These are phyloP conservation scores for Rhinolophus ferrumequinum DNA, from an alignment of 2,113 vertebrate genomes.

Conservation along the genomic window DNA sequence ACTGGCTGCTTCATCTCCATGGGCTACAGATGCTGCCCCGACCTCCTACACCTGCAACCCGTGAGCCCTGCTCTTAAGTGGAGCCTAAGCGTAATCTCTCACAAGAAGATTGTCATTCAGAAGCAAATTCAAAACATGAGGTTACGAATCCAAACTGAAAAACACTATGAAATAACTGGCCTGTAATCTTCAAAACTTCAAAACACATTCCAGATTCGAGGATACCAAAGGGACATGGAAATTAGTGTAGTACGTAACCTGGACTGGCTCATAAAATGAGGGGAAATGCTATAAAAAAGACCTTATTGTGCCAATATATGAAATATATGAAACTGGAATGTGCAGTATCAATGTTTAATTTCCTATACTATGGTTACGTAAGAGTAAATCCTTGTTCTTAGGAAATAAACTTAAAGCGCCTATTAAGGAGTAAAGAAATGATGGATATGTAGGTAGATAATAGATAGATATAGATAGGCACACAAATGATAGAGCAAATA, in stretches of 20 bases:
- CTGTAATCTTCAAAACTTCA: background rate
- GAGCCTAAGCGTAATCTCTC: background rate
- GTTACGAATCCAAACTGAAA: background rate
- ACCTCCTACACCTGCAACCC: background rate
- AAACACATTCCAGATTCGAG: background rate
- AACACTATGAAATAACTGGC: background rate
- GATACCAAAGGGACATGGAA: background rate
- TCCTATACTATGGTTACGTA: background rate
- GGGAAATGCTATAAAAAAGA: background rate
- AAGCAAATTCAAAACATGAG: slow-evolving; percentile 1
- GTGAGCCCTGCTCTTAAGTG: background rate
- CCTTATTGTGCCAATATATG: background rate
- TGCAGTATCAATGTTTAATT: background rate
- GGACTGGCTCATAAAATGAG: background rate
- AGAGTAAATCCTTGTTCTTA: background rate
- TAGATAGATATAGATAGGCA: background rate
- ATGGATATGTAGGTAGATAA: background rate
- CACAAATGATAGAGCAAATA: background rate
- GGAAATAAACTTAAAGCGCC: background rate
- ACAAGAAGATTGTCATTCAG: background rate
- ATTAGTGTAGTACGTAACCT: background rate
- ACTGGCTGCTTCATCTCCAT: background rate
- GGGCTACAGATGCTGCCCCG: background rate
- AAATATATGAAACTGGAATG: background rate
- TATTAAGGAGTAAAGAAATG: background rate